Evolutionary conservation across 2,113 vertebrate genomes (phyloP).

Genomic region (Fregata magnificens): DNA sequence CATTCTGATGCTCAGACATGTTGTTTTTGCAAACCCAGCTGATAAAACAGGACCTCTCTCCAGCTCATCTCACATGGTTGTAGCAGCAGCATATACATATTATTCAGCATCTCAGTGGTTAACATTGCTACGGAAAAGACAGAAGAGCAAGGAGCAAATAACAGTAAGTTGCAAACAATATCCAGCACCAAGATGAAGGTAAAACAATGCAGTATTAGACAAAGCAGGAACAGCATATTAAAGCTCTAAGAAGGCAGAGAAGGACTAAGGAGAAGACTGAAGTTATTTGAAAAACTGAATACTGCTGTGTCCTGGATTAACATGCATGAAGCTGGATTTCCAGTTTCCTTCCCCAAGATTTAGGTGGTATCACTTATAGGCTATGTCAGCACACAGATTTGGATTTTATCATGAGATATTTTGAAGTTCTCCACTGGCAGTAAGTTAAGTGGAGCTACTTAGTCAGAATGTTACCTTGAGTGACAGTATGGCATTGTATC

Average conservation of each 20-base stretch:
- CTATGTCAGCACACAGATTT: not conserved
- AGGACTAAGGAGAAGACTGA: not conserved
- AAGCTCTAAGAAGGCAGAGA: not conserved
- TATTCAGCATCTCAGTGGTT: not conserved
- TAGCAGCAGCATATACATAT: not conserved
- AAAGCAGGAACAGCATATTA: not conserved
- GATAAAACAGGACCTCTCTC: not conserved
- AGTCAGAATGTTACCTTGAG: not conserved
- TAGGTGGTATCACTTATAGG: not conserved
- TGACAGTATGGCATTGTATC: not conserved
- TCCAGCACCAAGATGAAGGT: not conserved
- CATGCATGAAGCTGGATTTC: not conserved
- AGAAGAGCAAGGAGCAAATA: not conserved
- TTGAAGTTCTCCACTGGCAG: not conserved
- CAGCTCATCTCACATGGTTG: not conserved
- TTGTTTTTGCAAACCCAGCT: not conserved
- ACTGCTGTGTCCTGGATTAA: not conserved
- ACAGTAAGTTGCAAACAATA: not conserved
- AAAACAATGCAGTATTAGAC: not conserved
- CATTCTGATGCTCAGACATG: not conserved
- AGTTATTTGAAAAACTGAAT: not conserved
- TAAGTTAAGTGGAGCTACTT: not conserved
- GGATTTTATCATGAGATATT: not conserved
- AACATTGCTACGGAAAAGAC: fast-evolving
- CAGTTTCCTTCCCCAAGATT: not conserved